Conservation (phyloP, 1,140 invertebrate genomes). For the Aphelinus atriplicis region DNA sequence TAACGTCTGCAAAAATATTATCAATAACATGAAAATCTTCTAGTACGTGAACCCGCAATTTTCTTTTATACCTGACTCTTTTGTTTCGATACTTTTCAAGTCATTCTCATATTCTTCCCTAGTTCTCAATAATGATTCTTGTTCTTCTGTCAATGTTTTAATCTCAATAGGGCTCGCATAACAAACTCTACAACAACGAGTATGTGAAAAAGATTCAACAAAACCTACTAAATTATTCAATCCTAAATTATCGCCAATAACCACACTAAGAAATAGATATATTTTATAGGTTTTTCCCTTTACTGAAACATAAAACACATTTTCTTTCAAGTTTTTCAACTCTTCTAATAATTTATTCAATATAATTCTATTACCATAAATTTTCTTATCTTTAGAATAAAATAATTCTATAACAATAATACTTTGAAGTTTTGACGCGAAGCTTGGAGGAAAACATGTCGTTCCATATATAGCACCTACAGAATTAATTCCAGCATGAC, state of each 20-base stretch:
- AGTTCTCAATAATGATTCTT: slow-evolving; percentile 1
- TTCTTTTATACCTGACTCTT: slow-evolving; percentile 30
- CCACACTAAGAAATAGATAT: slow-evolving; percentile 30
- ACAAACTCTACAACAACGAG: slow-evolving; percentile 38
- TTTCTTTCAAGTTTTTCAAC: slow-evolving; percentile 38
- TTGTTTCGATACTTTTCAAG: slow-evolving; percentile 1
- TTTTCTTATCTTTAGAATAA: slow-evolving; percentile 35
- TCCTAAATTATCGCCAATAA: slow-evolving; percentile 40
- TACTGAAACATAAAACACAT: slow-evolving; percentile 30
- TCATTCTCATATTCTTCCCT: slow-evolving; percentile 26
- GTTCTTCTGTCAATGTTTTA: slow-evolving; percentile 16
- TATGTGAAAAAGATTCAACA: slow-evolving; percentile 30
- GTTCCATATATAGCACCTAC: slow-evolving; percentile 31
- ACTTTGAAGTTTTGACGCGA: slow-evolving; percentile 26
- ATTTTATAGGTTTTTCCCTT: slow-evolving; percentile 18
- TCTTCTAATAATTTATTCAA: slow-evolving; percentile 40
- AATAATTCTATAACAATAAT: slow-evolving; percentile 29
- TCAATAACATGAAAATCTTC: slow-evolving; percentile 32
- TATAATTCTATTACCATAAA: slow-evolving; percentile 31
- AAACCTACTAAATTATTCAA: slow-evolving; percentile 35
- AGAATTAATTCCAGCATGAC: slow-evolving; percentile 37
- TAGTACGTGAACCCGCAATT: slow-evolving; percentile 18
- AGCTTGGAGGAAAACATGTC: slow-evolving; percentile 30
- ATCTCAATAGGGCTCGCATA: slow-evolving; percentile 9
- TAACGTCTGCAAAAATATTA: slow-evolving; percentile 24